Base-by-base conservation (phyloP, 1,140 invertebrate species). In the Holotrichia oblita region DNA sequence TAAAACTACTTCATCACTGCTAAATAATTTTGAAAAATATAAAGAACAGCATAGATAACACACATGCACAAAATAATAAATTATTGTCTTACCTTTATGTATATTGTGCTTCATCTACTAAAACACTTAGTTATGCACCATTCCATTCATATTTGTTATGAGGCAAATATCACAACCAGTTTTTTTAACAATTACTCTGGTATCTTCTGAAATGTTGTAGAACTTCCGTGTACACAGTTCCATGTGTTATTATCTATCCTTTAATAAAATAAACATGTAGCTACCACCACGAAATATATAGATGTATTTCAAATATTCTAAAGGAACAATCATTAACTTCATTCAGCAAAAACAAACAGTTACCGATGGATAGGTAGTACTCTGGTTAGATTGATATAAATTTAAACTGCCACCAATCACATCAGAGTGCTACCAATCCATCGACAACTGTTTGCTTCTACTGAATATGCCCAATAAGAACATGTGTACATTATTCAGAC, bases 1-100 rank as follows among this genome's bases (percentile, higher is more conserved):
- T 69, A 69, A 24, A 27, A 69, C 61, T 69, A 69, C 61, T 69
- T 69, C 61, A 69, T 69, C 61, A 69, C 61, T 69, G 61, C 61
- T 69, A 69, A 69, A 69, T 22, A 34, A 69, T 27, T 69, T 69
- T 24, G 14, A 6, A 22, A 12, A 69, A 69, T 69, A 20, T 69
- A 69, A 34, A 69, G 12, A 69, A 55, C 14, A 55, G 48, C 48
- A 34, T 27, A 24, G 27, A 22, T 69, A 69, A 69, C 61, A 69
- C 14, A 69, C 61, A 69, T 69, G 61, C 61, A 69, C 22, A 69
- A 22, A 69, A 34, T n/a, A 69, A 69, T 22, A 69, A 69, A 69
- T 69, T 69, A 69, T 69, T 69, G 61, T 69, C 61, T 69, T 69
- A 69, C 61, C 61, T 69, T 69, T 69, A 22, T 24, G 4, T 24